Percentiles rank a stretch among this genome's conserved stretches.
These are phyloP conservation scores for Acrocephalus kingi DNA, from an alignment of 2,113 vertebrate species.

Conservation along the genomic window DNA sequence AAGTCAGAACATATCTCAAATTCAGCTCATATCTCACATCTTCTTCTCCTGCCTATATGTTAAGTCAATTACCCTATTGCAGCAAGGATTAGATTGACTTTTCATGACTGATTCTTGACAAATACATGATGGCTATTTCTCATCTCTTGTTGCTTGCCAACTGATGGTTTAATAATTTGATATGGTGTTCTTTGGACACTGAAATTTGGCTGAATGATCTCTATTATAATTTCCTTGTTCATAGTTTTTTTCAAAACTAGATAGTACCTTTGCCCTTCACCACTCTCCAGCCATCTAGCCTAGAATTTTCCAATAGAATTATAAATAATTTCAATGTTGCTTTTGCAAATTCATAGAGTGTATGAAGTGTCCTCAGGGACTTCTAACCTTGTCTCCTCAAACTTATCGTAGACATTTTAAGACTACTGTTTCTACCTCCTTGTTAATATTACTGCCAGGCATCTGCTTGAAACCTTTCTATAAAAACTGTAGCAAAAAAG, in stretches of 20 bases:
- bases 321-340: background rate
- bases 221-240: background rate
- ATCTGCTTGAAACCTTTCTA: constrained; percentile 16
- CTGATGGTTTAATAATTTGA: background rate
- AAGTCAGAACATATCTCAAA: constrained; percentile 1
- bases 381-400: background rate
- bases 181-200: background rate
- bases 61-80: background rate
- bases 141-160: background rate
- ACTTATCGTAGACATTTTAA: background rate
- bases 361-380: background rate
- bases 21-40: background rate
- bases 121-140: background rate
- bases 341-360: background rate
- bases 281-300: background rate
- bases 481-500: constrained; percentile 53
- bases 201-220: background rate
- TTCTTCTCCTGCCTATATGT: background rate
- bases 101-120: background rate
- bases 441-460: constrained; percentile 28
- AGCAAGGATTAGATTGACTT: background rate
- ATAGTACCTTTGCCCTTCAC: background rate
- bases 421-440: background rate
- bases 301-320: background rate
- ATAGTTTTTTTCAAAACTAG: background rate